Percentiles rank a stretch among this genome's conserved stretches.
phyloP scores from a whole-genome alignment of 2,888 invertebrate species.

The Stratiomys singularior region DNA sequence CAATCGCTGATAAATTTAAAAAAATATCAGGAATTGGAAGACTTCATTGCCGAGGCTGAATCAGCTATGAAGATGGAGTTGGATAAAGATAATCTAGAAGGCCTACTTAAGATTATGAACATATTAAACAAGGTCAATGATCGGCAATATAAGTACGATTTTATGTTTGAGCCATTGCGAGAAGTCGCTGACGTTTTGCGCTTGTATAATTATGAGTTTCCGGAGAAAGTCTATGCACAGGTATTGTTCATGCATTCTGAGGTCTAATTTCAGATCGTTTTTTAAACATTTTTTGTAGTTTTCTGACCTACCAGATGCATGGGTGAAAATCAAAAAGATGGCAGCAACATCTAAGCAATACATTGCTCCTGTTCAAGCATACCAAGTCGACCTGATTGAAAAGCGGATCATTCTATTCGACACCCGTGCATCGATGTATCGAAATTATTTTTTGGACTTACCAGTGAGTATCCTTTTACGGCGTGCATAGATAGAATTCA shows the following conservation, averaged over 20 bases:
- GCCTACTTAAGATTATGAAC: conserved; percentile 83
- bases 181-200: conserved; percentile 87
- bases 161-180: conserved; percentile 89
- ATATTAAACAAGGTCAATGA: conserved; percentile 83
- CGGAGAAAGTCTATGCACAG: conserved; percentile 80
- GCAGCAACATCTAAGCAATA: conserved; percentile 85
- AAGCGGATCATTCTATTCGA: conserved; percentile 85
- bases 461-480: conserved; percentile 55
- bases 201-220: conserved; percentile 87
- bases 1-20: conserved; percentile 9
- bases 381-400: conserved; percentile 87
- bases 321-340: conserved; percentile 86
- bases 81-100: conserved; percentile 86
- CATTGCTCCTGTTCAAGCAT: conserved; percentile 88
- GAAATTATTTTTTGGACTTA: conserved; percentile 75
- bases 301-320: conserved; percentile 86
- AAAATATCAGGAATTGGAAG: conserved; percentile 72
- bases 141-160: conserved; percentile 79
- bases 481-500: no score
- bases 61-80: conserved; percentile 77
- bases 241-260: conserved; percentile 60
- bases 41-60: conserved; percentile 81
- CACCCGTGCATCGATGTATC: conserved; percentile 78
- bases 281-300: conserved; percentile 64
- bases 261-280: no score